Evolutionary conservation across 2,888 invertebrate genomes (phyloP).

Genomic region (Erebia aethiops): DNA sequence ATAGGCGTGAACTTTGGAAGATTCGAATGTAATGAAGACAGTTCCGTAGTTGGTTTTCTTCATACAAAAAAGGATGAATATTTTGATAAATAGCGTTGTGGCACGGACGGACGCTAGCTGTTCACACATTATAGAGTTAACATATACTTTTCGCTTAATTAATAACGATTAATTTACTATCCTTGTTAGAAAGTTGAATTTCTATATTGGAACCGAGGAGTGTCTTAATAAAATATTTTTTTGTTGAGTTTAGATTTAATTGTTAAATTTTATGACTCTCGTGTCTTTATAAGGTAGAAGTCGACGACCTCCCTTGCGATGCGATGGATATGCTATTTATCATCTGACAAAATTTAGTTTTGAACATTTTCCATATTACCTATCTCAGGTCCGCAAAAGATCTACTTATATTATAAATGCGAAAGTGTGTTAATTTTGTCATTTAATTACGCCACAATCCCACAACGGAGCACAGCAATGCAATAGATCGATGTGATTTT

Average conservation of each 20-base stretch:
- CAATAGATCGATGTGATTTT: no score
- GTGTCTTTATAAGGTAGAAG: slow-evolving; percentile 18
- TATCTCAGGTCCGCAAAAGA: no score
- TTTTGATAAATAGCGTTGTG: slow-evolving; percentile 33
- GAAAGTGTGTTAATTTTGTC: no score
- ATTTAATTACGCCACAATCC: no score
- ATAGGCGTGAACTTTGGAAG: not conserved
- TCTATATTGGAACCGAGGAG: slow-evolving; percentile 41
- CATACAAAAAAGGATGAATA: slow-evolving; percentile 10
- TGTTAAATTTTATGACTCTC: slow-evolving; percentile 37
- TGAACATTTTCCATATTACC: no score
- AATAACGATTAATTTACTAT: slow-evolving; percentile 30
- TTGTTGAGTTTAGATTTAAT: slow-evolving; percentile 40
- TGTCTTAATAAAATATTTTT: slow-evolving; percentile 38
- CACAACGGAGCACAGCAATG: no score
- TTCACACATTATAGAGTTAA: slow-evolving; percentile 16
- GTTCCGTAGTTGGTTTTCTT: not conserved
- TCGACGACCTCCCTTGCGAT: slow-evolving; percentile 2
- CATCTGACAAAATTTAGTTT: not conserved
- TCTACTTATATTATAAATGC: no score
- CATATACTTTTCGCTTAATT: slow-evolving; percentile 3
- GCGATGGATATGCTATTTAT: not conserved
- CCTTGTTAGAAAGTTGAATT: slow-evolving; percentile 44
- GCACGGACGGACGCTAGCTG: slow-evolving; percentile 28
- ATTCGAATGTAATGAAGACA: slow-evolving; percentile 12